Conservation (phyloP, 53 echinoderm and acorn worm species). For the Temnopleurus reevesii region DNA sequence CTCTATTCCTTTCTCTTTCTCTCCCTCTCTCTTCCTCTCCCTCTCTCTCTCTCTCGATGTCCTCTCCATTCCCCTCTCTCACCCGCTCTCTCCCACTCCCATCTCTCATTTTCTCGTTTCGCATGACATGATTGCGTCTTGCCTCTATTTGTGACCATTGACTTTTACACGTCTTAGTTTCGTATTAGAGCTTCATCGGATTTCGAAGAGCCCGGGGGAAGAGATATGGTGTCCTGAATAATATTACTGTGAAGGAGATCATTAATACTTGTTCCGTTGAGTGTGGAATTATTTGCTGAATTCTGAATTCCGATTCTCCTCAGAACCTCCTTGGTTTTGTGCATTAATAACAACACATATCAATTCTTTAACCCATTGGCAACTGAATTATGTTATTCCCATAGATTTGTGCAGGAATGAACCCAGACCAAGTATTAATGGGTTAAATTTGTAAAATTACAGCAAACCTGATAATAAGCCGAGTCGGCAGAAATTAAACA, state of each 20-base stretch:
- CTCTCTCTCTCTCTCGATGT: background rate
- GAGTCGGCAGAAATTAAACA: no score
- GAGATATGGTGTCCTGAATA: background rate
- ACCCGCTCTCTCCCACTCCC: background rate
- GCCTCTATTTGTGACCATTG: slow-evolving; percentile 15
- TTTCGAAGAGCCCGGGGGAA: slow-evolving; percentile 1
- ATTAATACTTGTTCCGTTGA: background rate
- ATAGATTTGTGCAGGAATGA: no score
- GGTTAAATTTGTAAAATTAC: no score
- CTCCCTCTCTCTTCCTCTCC: background rate
- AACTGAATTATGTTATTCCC: no score
- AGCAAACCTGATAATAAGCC: no score
- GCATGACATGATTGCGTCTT: background rate
- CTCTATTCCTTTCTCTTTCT: background rate
- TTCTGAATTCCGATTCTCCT: background rate
- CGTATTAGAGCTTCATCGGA: slow-evolving; percentile 18
- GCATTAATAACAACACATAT: no score
- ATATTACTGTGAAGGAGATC: background rate
- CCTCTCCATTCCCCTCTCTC: slow-evolving; percentile 5
- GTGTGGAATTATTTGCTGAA: background rate
- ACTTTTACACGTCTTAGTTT: background rate
- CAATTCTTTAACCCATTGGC: no score
- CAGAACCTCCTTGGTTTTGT: background rate
- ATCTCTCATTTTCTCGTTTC: background rate
- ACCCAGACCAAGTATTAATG: no score